Evolutionary conservation across 2,888 invertebrate genomes (phyloP), one percentile per base, ranked within the genome.

Genomic region (Nebria salina): DNA sequence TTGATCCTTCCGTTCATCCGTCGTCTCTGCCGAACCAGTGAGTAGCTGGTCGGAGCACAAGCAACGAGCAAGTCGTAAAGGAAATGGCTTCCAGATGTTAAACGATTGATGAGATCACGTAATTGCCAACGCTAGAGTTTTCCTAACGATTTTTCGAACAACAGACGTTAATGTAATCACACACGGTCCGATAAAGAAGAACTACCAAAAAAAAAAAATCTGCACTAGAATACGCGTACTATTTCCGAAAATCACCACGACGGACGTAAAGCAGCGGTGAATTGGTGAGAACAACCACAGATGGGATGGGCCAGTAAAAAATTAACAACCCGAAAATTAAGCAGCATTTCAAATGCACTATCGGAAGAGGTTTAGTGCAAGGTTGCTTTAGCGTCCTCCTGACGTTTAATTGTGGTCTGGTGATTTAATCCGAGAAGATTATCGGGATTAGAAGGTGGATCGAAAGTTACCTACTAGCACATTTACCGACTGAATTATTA

Each of bases 31-130:
- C 72, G 72, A 75, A 70, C 34, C 11, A 54, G 54, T 54, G 54
- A 13, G 11, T 54, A 13, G 54, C 54, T 54, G 54, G 13, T 34
- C 11, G 43, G 43, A 72, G 73, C n/a, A 70, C n/a, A 8, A 70
- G 70, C 54, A 54, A 13, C 54, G 34, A 70, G 43, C 75, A 73
- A 75, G 72, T 70, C 76, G 81, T 81, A 76, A 81, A 81, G 81
- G 81, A 81, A 81, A 81, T 81, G 76, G 81, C 81, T 81, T 81
- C 81, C 81, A 81, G 81, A 81, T 81, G 81, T 81, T 81, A 81
- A 76, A 76, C 81, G 81, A 81, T 81, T 81, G 81, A 81, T 81
- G 76, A 76, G 76, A 76, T 81, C 81, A 72, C 72, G 76, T 81
- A 81, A 81, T 81, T 81, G 81, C 81, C 65, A 43, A 76, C 42